phyloP scores from a whole-genome alignment of 2,113 vertebrate genomes.

The Tupaia chinensis region DNA sequence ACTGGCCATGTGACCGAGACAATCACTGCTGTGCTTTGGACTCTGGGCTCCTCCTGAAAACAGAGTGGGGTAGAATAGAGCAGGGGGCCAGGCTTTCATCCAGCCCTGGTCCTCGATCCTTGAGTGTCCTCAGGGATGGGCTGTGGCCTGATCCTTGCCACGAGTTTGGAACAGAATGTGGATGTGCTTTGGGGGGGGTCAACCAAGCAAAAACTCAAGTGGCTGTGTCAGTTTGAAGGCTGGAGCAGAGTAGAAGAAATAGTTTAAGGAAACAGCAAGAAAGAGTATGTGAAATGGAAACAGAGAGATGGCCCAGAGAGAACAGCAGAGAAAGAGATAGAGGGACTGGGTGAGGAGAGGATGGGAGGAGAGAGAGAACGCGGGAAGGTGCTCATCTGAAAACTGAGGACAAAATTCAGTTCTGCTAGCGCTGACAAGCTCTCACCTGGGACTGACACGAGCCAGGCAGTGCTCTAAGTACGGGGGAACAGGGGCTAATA shows the following conservation, averaged over 20 bases:
- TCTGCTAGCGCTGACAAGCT: not conserved
- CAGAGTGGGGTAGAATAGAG: not conserved
- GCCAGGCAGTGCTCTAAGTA: not conserved
- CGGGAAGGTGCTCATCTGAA: not conserved
- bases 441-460: accelerated
- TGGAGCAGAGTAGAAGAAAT: not conserved
- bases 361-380: accelerated
- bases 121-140: too few species aligned
- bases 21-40: not conserved
- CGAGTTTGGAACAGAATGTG: not conserved
- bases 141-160: accelerated
- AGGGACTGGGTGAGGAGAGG: not conserved
- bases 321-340: not conserved
- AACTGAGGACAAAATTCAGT: not conserved
- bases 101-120: accelerated
- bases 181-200: accelerated
- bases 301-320: not conserved
- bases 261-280: not conserved
- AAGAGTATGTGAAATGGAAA: not conserved
- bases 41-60: not conserved
- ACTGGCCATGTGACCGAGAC: not conserved
- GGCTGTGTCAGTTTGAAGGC: not conserved
- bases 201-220: not conserved
- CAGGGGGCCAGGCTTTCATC: not conserved
- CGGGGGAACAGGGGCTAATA: not conserved